Evolutionary conservation across 2,888 invertebrate species (phyloP).

Genomic region (Dinocampus coccinellae): DNA sequence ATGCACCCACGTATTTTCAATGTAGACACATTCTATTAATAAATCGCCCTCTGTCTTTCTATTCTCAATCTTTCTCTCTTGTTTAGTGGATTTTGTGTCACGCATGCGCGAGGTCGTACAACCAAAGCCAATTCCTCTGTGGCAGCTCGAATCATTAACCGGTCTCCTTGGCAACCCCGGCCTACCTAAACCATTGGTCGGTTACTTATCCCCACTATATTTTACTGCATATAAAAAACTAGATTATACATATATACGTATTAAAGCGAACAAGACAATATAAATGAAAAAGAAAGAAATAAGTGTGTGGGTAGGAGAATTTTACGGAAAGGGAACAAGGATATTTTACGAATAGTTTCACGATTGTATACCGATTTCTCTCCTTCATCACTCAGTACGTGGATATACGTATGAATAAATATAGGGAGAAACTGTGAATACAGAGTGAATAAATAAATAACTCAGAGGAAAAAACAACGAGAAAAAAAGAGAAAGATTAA

Average conservation of each 20-base stretch:
- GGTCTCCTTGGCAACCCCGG: constrained; percentile 68
- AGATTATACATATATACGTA: neutral
- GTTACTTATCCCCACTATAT: constrained; percentile 49
- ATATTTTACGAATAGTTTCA: constrained; percentile 16
- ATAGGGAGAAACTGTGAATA: neutral
- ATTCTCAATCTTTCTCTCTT: neutral
- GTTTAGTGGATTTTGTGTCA: constrained; percentile 16
- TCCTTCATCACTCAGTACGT: neutral
- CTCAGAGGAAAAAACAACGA: neutral
- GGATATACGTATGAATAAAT: neutral
- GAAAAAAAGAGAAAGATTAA: neutral
- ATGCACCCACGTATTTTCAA: neutral
- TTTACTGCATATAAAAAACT: neutral
- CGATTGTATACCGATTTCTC: constrained; percentile 5
- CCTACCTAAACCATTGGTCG: constrained; percentile 65
- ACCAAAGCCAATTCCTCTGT: constrained; percentile 65
- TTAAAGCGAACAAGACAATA: neutral
- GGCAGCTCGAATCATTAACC: constrained; percentile 69
- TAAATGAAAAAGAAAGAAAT: neutral
- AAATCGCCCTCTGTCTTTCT: constrained; percentile 7
- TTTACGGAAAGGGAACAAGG: neutral
- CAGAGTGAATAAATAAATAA: too few species aligned
- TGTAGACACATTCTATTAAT: constrained; percentile 19
- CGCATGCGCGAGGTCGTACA: constrained; percentile 35
- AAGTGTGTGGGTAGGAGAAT: neutral